Conservation (phyloP, 2,888 invertebrate species). For the Trissolcus brochymenae region DNA sequence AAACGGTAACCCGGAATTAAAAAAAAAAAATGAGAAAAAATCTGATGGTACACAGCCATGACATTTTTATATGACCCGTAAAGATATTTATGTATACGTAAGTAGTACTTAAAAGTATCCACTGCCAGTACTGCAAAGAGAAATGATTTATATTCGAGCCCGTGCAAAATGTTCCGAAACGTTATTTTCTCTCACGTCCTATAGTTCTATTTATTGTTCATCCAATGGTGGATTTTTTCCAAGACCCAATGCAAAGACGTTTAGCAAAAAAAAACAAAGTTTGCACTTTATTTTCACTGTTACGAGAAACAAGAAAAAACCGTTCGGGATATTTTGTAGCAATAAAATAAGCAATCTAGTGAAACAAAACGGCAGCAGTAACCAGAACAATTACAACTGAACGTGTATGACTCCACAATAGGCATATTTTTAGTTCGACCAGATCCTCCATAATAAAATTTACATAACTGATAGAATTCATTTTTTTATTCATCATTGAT, state of each 20-base stretch:
- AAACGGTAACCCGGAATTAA: neutral
- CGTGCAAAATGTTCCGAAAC: neutral
- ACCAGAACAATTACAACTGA: too few relatives aligned
- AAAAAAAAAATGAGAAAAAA: constrained; percentile 21
- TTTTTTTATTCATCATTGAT: too few relatives aligned
- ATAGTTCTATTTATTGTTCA: neutral
- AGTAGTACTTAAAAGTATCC: constrained; percentile 26
- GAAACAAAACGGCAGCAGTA: too few relatives aligned
- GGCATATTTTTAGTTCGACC: too few relatives aligned
- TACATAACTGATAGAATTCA: too few relatives aligned
- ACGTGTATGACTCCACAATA: too few relatives aligned
- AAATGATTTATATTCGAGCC: neutral
- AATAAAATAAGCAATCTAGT: too few relatives aligned
- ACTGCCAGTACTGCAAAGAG: constrained; percentile 35
- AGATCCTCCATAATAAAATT: too few relatives aligned
- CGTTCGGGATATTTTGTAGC: too few relatives aligned
- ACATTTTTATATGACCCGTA: constrained; percentile 21
- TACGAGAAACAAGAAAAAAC: too few relatives aligned
- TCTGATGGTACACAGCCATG: constrained; percentile 6
- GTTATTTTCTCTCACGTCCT: neutral
- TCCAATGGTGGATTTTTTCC: neutral
- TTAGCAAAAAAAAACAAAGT: too few relatives aligned
- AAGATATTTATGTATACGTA: neutral
- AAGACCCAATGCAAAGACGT: neutral
- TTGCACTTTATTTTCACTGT: too few relatives aligned